These are phyloP conservation scores for Tetraneura akinire DNA, from an alignment of 1,140 invertebrate genomes.

Conservation along the genomic window DNA sequence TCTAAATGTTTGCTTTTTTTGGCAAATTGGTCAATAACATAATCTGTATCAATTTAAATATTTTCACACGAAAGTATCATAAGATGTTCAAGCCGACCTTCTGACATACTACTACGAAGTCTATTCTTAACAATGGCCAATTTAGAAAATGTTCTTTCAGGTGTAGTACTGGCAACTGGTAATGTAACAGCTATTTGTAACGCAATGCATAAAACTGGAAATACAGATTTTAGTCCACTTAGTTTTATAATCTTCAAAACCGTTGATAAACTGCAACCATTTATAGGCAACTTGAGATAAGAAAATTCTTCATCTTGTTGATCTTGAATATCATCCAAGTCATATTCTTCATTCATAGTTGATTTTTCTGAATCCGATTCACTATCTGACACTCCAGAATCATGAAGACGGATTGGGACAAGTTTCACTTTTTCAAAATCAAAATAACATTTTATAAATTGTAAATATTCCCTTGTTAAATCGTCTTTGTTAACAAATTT, in stretches of 20 bases:
- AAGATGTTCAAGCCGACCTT: background rate
- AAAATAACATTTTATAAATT: background rate
- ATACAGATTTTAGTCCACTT: background rate
- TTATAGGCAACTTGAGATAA: background rate
- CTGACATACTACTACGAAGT: background rate
- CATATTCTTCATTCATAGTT: too few relatives aligned
- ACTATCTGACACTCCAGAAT: background rate
- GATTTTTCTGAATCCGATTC: background rate
- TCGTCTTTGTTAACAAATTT: constrained; percentile 2
- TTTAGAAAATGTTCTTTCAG: constrained; percentile 15
- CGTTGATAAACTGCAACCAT: constrained; percentile 2
- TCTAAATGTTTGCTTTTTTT: background rate
- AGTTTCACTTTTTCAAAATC: constrained; percentile 3
- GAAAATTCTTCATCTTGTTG: background rate
- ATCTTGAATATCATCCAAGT: background rate
- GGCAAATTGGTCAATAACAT: constrained; percentile 9
- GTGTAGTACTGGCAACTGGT: constrained; percentile 9
- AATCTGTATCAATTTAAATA: background rate
- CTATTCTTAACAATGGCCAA: background rate
- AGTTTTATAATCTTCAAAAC: background rate
- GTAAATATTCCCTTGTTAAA: constrained; percentile 7
- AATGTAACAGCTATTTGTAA: constrained; percentile 22
- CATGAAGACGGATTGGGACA: background rate
- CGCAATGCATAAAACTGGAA: background rate
- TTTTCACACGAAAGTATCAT: constrained; percentile 3